Evolutionary conservation across 2,888 invertebrate genomes (phyloP).

Genomic region (Drosophila testacea): DNA sequence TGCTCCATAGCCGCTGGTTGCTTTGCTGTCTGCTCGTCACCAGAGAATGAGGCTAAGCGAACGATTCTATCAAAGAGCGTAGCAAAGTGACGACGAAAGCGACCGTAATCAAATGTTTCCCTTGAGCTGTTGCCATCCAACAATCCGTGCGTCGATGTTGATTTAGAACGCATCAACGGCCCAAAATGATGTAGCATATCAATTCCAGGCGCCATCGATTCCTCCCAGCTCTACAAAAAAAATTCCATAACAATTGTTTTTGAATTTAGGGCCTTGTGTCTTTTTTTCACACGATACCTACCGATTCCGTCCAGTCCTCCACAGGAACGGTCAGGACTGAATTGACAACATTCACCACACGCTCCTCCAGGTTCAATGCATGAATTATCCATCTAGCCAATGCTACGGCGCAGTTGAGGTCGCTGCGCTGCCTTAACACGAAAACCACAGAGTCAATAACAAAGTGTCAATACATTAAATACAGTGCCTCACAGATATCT

Average conservation of each 20-base stretch:
- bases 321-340: conserved; percentile 81
- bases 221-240: conserved; percentile 83
- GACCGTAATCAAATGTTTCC: conserved; percentile 80
- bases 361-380: conserved; percentile 81
- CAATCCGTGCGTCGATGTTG: conserved; percentile 63
- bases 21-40: conserved; percentile 31
- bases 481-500: conserved; percentile 29
- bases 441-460: conserved; percentile 24
- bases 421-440: conserved; percentile 75
- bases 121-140: conserved; percentile 61
- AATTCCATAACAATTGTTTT: neutral
- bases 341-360: conserved; percentile 76
- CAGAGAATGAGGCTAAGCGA: conserved; percentile 68
- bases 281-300: conserved; percentile 46
- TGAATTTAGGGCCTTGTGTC: neutral
- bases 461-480: conserved; percentile 28
- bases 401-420: conserved; percentile 82
- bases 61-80: conserved; percentile 83
- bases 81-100: conserved; percentile 82
- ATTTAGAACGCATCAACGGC: conserved; percentile 80
- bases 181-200: conserved; percentile 84
- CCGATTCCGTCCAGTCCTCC: conserved; percentile 84
- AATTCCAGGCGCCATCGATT: conserved; percentile 83
- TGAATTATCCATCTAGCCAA: conserved; percentile 81
- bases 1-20: conserved; percentile 3